These are phyloP conservation scores for Pao palembangensis DNA, from an alignment of 2,113 vertebrate genomes.

Conservation along the genomic window DNA sequence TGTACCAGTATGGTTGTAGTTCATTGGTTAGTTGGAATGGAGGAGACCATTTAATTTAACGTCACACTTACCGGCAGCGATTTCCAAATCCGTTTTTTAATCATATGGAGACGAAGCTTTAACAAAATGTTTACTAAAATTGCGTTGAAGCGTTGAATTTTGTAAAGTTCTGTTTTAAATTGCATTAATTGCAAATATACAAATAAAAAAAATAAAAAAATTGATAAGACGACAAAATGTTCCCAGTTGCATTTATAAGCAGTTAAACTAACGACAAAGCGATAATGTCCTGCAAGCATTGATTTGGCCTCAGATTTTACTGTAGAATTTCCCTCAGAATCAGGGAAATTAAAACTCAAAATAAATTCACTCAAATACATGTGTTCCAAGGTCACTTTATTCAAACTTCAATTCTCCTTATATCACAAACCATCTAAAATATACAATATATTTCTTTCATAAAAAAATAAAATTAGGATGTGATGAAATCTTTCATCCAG, in stretches of 20 bases:
- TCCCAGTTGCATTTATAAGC: too few species aligned
- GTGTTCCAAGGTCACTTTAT: neutral
- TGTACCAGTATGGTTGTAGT: slow-evolving; percentile 21
- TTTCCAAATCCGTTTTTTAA: neutral
- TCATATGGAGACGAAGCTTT: neutral
- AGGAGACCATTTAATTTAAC: slow-evolving; percentile 23
- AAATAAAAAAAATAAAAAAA: neutral
- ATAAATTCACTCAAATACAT: neutral
- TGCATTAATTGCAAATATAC: neutral
- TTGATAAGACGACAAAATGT: too few species aligned
- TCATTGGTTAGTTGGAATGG: slow-evolving; percentile 29
- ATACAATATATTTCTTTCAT: slow-evolving; percentile 44
- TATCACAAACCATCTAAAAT: slow-evolving; percentile 40
- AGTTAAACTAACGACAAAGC: too few species aligned
- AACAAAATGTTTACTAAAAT: neutral
- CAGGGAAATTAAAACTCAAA: neutral
- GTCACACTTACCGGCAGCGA: slow-evolving; percentile 27
- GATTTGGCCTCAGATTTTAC: neutral
- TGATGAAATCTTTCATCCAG: slow-evolving; percentile 29
- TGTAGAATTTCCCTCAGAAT: neutral
- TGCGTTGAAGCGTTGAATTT: neutral
- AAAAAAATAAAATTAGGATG: slow-evolving; percentile 58
- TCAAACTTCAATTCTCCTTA: slow-evolving; percentile 19
- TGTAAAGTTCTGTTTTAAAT: neutral
- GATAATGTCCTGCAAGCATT: too few species aligned